A percentile compares a stretch with the other conserved stretches of the same genome.
These are phyloP conservation scores for Halcyon senegalensis DNA, from an alignment of 2,113 vertebrate genomes.

Conservation along the genomic window DNA sequence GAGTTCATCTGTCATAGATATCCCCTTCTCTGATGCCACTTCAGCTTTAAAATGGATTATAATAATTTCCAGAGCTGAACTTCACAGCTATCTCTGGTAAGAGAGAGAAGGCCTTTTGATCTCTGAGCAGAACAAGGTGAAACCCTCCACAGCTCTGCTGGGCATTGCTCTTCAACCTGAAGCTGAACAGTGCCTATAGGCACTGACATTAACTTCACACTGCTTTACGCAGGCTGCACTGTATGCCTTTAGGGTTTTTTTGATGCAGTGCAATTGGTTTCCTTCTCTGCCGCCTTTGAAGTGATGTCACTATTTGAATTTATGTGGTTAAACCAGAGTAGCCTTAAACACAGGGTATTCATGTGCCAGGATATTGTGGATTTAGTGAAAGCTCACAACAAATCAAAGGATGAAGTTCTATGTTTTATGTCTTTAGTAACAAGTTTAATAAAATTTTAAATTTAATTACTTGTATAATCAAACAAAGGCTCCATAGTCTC, in stretches of 20 bases:
- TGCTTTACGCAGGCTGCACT: neutral
- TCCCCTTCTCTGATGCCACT: accelerated
- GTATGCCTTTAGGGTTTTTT: neutral
- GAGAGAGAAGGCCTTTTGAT: neutral
- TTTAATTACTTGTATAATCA: constrained; percentile 55
- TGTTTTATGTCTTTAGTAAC: constrained; percentile 37
- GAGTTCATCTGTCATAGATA: neutral
- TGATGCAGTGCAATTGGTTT: neutral
- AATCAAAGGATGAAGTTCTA: constrained; percentile 17
- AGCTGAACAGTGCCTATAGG: neutral
- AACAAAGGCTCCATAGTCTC: constrained; percentile 11
- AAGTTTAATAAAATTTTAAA: constrained; percentile 38
- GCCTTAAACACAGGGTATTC: neutral
- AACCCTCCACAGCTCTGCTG: neutral
- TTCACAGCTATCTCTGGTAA: neutral
- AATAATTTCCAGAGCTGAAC: neutral
- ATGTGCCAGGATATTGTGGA: constrained; percentile 37
- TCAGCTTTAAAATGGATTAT: neutral
- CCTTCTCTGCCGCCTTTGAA: neutral
- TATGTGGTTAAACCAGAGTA: neutral
- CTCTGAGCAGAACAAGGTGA: neutral
- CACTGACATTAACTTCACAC: neutral
- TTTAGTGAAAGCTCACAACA: constrained; percentile 19
- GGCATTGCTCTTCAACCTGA: neutral
- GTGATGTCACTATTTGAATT: constrained; percentile 13